Conservation (phyloP, 53 echinoderm and acorn worm species). For the Holothuria scabra region DNA sequence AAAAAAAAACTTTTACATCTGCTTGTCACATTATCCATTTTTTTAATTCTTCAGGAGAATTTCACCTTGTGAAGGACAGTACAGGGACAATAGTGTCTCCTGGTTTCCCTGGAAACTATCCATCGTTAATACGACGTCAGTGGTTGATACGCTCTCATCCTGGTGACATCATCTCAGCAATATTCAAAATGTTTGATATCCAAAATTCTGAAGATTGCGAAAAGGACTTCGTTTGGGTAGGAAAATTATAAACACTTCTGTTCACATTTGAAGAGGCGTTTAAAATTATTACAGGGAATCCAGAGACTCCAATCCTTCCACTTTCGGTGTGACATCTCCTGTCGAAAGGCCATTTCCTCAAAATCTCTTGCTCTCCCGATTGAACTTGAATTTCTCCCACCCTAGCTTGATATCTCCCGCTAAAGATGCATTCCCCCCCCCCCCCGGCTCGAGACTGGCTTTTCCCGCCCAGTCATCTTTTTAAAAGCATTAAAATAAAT, state of each 20-base stretch:
- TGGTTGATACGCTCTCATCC: constrained; percentile 60
- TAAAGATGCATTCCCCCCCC: too few species aligned
- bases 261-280: too few species aligned
- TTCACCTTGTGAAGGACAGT: neutral
- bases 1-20: neutral
- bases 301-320: too few species aligned
- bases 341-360: too few species aligned
- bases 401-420: too few species aligned
- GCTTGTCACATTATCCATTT: neutral
- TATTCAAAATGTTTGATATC: constrained; percentile 50
- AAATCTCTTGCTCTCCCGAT: too few species aligned
- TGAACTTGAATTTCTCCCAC: too few species aligned
- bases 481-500: too few species aligned
- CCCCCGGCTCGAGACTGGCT: too few species aligned
- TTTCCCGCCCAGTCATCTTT: too few species aligned
- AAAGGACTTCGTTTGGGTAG: constrained; percentile 54
- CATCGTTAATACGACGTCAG: neutral
- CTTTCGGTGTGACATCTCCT: too few species aligned
- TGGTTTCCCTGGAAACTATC: neutral
- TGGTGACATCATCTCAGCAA: constrained; percentile 52
- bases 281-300: too few species aligned
- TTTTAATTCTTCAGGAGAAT: neutral
- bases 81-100: neutral
- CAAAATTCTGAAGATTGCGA: constrained; percentile 47
- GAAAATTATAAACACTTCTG: neutral